Conservation (phyloP, 2,113 vertebrate species). For the Callocephalon fimbriatum region DNA sequence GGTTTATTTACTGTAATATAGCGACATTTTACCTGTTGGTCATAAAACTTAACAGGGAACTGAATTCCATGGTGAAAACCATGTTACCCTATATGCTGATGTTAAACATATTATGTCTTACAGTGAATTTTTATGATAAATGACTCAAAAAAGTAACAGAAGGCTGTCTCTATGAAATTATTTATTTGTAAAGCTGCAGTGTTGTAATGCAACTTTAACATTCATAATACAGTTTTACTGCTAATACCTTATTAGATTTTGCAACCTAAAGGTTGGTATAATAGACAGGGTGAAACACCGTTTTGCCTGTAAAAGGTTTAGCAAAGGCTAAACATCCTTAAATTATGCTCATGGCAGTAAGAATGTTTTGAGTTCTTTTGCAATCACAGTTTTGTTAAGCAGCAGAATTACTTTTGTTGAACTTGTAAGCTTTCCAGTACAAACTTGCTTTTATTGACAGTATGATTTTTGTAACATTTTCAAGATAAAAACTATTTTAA, state of each 20-base stretch:
- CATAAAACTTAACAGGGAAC: accelerated
- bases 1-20: not conserved
- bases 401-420: conserved; percentile 45
- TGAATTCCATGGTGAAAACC: not conserved
- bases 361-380: conserved; percentile 65
- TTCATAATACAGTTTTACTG: not conserved
- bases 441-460: conserved; percentile 57
- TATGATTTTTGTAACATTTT: conserved; percentile 15
- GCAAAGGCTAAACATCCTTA: conserved; percentile 33
- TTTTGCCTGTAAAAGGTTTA: conserved; percentile 6
- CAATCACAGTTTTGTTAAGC: conserved; percentile 56
- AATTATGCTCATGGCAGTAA: not conserved
- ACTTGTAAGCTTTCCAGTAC: conserved; percentile 58
- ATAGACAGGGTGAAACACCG: not conserved
- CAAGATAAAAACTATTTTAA: conserved; percentile 46
- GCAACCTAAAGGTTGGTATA: not conserved
- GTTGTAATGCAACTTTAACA: not conserved
- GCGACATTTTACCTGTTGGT: not conserved
- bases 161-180: not conserved
- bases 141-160: not conserved
- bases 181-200: not conserved
- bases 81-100: not conserved
- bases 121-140: not conserved
- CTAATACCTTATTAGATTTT: not conserved
- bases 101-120: not conserved